Percentiles rank a stretch among this genome's conserved stretches.
These are phyloP conservation scores for Neolamprologus tretocephalus DNA, from an alignment of 2,113 vertebrate genomes.

Conservation along the genomic window DNA sequence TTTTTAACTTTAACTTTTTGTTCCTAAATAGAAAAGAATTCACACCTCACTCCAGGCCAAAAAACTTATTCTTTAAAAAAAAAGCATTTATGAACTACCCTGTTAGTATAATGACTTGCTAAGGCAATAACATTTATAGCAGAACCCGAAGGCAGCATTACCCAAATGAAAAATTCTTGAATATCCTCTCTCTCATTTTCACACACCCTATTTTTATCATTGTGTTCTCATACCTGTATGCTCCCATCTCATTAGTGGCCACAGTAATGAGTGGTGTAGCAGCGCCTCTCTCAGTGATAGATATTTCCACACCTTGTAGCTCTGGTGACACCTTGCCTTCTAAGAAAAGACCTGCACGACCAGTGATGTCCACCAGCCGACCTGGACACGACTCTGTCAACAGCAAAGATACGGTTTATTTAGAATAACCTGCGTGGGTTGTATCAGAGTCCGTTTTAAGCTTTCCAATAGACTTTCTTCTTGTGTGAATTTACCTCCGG, in stretches of 20 bases:
- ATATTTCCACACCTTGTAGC: slow-evolving; percentile 89
- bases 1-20: not conserved
- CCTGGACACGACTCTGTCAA: slow-evolving; percentile 88
- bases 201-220: not conserved
- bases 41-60: not conserved
- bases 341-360: slow-evolving; percentile 90
- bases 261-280: slow-evolving; percentile 80
- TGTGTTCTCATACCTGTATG: slow-evolving; percentile 79
- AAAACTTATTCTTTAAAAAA: not conserved
- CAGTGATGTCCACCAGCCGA: slow-evolving; percentile 85
- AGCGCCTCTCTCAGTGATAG: slow-evolving; percentile 83
- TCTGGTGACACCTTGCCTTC: slow-evolving; percentile 85
- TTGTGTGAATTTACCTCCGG: slow-evolving; percentile 76
- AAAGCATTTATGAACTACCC: not conserved
- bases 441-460: not conserved
- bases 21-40: not conserved
- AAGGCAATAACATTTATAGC: not conserved
- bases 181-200: not conserved
- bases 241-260: slow-evolving; percentile 81
- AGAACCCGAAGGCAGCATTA: not conserved
- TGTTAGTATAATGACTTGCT: not conserved
- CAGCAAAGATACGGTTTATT: accelerated
- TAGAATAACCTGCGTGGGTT: not conserved
- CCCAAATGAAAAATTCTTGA: not conserved
- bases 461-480: not conserved